phyloP scores from a whole-genome alignment of 2,888 invertebrate genomes.

The Boloria euphrosyne region DNA sequence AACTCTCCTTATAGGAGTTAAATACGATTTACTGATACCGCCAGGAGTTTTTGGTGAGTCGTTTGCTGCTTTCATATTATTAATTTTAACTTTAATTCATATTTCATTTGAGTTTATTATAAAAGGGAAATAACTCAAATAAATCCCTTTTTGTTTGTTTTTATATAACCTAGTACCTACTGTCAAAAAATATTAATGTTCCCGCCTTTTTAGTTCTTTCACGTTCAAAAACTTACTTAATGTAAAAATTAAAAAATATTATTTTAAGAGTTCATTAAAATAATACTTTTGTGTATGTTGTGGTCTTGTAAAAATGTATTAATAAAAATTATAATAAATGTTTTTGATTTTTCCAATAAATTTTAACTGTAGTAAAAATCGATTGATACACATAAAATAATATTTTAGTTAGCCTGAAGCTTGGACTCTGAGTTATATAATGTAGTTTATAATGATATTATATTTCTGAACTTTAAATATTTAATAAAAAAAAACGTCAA shows the following conservation, averaged over 20 bases:
- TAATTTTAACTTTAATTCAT: conserved; percentile 47
- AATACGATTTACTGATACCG: conserved; percentile 76
- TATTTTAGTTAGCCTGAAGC: neutral
- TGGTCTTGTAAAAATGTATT: too few relatives aligned
- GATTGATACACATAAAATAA: too few relatives aligned
- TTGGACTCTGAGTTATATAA: neutral
- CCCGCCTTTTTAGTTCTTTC: conserved; percentile 27
- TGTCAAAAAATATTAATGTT: conserved; percentile 33
- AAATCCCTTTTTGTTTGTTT: neutral
- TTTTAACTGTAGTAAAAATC: neutral
- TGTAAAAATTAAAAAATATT: neutral
- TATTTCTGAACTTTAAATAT: conserved; percentile 3
- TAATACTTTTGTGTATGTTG: too few relatives aligned
- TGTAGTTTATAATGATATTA: too few relatives aligned
- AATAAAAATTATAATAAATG: neutral
- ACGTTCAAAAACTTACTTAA: conserved; percentile 3
- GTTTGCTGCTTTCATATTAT: conserved; percentile 51
- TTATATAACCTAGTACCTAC: neutral
- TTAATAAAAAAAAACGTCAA: conserved; percentile 17
- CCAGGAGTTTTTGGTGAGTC: conserved; percentile 75
- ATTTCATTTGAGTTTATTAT: neutral
- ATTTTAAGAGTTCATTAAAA: too few relatives aligned
- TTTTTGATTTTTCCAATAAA: neutral
- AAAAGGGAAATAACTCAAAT: neutral
- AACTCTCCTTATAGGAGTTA: conserved; percentile 79